These are phyloP conservation scores for Drosophila sechellia DNA, from an alignment of 1,140 invertebrate species.

Conservation along the genomic window DNA sequence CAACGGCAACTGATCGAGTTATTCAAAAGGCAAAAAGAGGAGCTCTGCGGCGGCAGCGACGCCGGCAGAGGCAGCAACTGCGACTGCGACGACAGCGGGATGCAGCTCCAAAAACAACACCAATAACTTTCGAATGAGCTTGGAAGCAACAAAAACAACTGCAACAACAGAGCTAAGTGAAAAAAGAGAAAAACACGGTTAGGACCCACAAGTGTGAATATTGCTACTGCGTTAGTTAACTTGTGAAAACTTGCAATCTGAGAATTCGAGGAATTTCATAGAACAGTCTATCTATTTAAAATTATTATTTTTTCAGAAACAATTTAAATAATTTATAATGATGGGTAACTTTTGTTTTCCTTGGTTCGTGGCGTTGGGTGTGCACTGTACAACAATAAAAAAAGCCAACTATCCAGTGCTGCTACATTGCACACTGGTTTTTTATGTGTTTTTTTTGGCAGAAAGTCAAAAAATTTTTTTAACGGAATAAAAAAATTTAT, in stretches of 20 bases:
- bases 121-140: conserved; percentile 77
- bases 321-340: no score
- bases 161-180: background rate
- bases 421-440: no score
- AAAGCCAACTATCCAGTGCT: conserved; percentile 23
- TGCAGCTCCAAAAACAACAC: conserved; percentile 52
- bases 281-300: no score
- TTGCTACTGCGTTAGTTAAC: background rate
- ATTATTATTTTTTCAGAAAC: no score
- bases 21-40: background rate
- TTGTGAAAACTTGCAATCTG: no score
- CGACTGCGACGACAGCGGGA: conserved; percentile 31
- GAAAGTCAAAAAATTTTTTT: no score
- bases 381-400: conserved; percentile 3
- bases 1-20: conserved; percentile 63
- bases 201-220: background rate
- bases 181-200: conserved; percentile 9
- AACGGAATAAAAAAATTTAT: no score
- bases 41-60: conserved; percentile 20
- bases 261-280: no score
- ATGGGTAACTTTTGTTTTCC: no score
- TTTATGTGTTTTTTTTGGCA: no score
- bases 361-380: background rate
- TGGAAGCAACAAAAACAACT: conserved; percentile 42
- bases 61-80: conserved; percentile 13